A percentile compares a stretch with the other conserved stretches of the same genome.
Conservation (phyloP, 1,140 invertebrate species). For the Pararge aegeria region DNA sequence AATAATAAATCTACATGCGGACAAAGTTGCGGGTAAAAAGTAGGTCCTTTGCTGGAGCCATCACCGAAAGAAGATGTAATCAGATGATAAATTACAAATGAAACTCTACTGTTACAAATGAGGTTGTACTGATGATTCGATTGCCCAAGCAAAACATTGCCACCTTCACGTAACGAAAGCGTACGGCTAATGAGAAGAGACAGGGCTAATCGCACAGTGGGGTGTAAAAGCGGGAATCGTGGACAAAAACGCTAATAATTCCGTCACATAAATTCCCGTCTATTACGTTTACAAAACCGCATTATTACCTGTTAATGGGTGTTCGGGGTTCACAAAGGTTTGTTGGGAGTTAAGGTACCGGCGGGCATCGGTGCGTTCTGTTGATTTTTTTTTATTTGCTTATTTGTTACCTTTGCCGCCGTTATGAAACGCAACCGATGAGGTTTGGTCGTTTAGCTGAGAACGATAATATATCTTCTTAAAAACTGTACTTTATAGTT, state of each 20-base stretch:
- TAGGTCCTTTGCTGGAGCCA: no score
- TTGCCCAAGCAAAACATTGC: background rate
- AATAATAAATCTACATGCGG: no score
- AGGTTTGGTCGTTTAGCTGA: conserved; percentile 19
- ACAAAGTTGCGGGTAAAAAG: no score
- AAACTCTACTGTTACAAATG: no score
- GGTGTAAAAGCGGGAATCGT: conserved; percentile 11
- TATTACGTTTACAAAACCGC: conserved; percentile 31
- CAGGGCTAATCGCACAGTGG: conserved; percentile 9
- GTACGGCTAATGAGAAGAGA: conserved; percentile 3
- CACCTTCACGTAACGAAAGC: conserved; percentile 5
- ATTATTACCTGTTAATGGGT: conserved; percentile 34
- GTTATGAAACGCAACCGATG: conserved; percentile 6
- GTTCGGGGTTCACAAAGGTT: conserved; percentile 25
- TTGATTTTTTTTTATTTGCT: conserved; percentile 19
- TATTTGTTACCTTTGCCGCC: conserved; percentile 9
- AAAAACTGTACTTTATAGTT: no score
- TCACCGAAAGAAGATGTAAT: no score
- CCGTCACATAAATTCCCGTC: conserved; percentile 27
- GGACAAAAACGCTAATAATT: conserved; percentile 28
- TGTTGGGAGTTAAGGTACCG: conserved; percentile 17
- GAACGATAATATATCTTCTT: no score
- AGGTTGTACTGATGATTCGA: background rate
- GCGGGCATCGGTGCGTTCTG: conserved; percentile 19
- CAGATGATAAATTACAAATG: no score